Conservation (phyloP, 2,113 vertebrate species). For the Prionailurus bengalensis region DNA sequence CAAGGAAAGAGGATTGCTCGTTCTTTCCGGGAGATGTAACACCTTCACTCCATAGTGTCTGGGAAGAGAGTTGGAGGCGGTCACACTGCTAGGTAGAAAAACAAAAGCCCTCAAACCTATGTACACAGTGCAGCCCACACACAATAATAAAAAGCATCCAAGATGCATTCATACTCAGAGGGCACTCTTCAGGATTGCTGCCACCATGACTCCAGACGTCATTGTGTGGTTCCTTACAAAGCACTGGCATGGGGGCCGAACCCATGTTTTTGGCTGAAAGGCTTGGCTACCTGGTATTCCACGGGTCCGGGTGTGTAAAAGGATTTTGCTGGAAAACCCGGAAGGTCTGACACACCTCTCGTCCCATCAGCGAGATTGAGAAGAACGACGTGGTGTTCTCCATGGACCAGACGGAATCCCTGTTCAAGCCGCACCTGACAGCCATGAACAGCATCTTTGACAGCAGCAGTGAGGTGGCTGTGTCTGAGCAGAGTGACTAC, state of each 20-base stretch:
- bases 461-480: conserved; percentile 66
- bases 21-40: background rate
- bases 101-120: background rate
- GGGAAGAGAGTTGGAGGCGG: background rate
- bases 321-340: background rate
- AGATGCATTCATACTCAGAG: rapidly evolving
- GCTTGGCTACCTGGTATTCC: background rate
- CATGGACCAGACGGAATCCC: conserved; percentile 96
- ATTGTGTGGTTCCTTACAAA: background rate
- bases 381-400: conserved; percentile 95
- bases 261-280: background rate
- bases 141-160: no score
- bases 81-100: background rate
- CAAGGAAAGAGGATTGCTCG: background rate
- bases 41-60: background rate
- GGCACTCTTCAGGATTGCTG: rapidly evolving
- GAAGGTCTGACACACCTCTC: conserved; percentile 68
- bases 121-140: rapidly evolving
- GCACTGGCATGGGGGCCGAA: background rate
- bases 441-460: conserved; percentile 91
- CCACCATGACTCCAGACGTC: background rate
- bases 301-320: background rate
- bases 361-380: conserved; percentile 93
- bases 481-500: conserved; percentile 87
- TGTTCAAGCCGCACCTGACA: conserved; percentile 93